Evolutionary conservation across 2,888 invertebrate species (phyloP), one percentile per base, ranked within the genome.

Genomic region (Spisula subtruncata): DNA sequence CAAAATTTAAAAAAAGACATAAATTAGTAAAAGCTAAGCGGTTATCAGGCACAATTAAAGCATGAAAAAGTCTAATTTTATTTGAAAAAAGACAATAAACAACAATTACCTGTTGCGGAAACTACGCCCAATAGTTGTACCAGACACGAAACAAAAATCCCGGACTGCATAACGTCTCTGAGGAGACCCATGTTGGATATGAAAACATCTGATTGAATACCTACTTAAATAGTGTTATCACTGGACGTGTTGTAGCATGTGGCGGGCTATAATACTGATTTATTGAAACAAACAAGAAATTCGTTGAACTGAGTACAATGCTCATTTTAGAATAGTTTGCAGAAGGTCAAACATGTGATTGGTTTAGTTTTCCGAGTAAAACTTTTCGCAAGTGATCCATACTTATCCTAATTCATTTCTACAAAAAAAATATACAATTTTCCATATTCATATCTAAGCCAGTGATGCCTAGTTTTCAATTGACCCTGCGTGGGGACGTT

Each of bases 91-190:
- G n/a, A 60, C 60, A 25, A 8, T 48, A 8, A 16, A 51, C n/a
- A 25, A 60, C n/a, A 60, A n/a, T n/a, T n/a, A 60, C 60, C 60
- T 60, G 60, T n/a, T 60, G 60, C 60, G 6, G 60, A 60, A 60
- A 60, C n/a, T 60, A 60, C 60, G 60, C 60, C 60, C 1, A 60
- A n/a, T 20, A 20, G 2, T 8, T 60, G 60, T 0, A 60, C 18
- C 20, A 60, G n/a, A n/a, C 25, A 60, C 6, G 60, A 6, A 25
- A 60, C n/a, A 60, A 60, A 60, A n/a, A 60, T 20, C 14, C 14
- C 14, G 2, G 2, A 20, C 14, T 60, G 18, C 60, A 60, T n/a
- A 6, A n/a, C 2, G 60, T n/a, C 18, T 60, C 60, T n/a, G n/a
- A 20, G 14, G 60, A 60, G 60, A 60, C 60, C n/a, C n/a, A 60